Conservation (phyloP, 2,888 invertebrate genomes). For the Isotomurus palustris region DNA sequence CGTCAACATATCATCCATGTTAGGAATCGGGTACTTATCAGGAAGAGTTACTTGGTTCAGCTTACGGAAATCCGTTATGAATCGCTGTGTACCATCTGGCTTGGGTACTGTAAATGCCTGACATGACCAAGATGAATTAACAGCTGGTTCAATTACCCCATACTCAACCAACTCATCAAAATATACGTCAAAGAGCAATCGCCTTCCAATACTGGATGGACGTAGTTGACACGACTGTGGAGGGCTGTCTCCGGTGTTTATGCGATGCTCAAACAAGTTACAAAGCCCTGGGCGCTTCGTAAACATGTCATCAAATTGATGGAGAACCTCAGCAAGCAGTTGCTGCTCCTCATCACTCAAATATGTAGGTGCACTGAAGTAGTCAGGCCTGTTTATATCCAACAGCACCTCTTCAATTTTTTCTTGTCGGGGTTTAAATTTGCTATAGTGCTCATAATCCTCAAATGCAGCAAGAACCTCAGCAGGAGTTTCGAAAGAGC, state of each 20-base stretch:
- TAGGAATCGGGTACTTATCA: conserved; percentile 7
- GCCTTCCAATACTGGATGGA: not conserved
- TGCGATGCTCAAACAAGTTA: conserved; percentile 6
- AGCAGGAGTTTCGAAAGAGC: not conserved
- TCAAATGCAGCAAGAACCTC: no score
- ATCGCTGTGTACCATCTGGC: not conserved
- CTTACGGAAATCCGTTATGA: not conserved
- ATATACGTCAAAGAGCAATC: not conserved
- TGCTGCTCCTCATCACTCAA: not conserved
- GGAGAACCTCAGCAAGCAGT: not conserved
- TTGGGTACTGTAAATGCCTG: conserved; percentile 4
- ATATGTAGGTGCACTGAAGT: not conserved
- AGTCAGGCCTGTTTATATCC: not conserved
- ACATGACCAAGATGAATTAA: not conserved
- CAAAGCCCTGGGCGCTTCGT: conserved; percentile 9
- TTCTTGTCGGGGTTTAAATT: not conserved
- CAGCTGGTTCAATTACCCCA: conserved; percentile 1
- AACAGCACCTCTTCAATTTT: not conserved
- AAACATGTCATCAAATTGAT: conserved; percentile 4
- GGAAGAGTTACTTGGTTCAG: not conserved
- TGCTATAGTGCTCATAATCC: no score
- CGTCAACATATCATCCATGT: conserved; percentile 3
- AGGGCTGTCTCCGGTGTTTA: not conserved
- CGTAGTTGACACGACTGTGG: not conserved
- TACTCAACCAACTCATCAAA: conserved; percentile 1